These are phyloP conservation scores for Gymnarchus niloticus DNA, from an alignment of 2,113 vertebrate species.

Conservation along the genomic window DNA sequence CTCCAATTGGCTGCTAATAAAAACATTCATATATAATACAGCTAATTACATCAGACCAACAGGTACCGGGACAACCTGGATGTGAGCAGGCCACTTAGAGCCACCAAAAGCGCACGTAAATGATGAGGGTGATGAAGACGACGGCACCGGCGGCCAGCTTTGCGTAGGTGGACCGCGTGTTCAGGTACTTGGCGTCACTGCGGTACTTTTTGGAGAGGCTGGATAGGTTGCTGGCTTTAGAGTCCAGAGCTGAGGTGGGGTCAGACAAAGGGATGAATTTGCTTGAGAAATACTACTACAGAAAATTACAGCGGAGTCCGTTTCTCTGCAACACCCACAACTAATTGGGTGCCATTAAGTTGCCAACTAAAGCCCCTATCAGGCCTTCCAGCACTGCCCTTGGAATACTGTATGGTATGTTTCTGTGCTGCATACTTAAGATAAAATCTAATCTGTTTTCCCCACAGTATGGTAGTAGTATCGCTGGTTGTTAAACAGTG, in stretches of 20 bases:
- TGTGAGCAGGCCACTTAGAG: constrained; percentile 65
- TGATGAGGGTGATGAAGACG: constrained; percentile 95
- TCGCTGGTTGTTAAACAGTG: too few relatives aligned
- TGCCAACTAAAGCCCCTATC: neutral
- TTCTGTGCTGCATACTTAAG: too few relatives aligned
- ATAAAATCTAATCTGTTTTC: too few relatives aligned
- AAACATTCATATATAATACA: constrained; percentile 2
- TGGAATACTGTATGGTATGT: too few relatives aligned
- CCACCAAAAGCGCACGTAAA: constrained; percentile 99
- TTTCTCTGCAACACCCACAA: neutral
- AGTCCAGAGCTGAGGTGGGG: constrained; percentile 77
- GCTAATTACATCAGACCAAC: neutral
- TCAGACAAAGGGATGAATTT: too few relatives aligned
- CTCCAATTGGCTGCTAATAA: constrained; percentile 8
- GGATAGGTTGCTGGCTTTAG: constrained; percentile 95
- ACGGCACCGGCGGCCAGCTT: constrained; percentile 90
- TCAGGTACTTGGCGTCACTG: constrained; percentile 95
- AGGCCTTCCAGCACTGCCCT: neutral
- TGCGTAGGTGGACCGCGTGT: constrained; percentile 96
- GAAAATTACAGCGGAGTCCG: too few relatives aligned
- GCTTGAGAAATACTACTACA: too few relatives aligned
- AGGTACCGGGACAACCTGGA: neutral
- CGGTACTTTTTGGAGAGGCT: constrained; percentile 97
- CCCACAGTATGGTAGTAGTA: too few relatives aligned
- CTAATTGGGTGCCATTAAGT: neutral